Base-by-base conservation (phyloP, 1,140 invertebrate species). In the Rhyzopertha dominica region DNA sequence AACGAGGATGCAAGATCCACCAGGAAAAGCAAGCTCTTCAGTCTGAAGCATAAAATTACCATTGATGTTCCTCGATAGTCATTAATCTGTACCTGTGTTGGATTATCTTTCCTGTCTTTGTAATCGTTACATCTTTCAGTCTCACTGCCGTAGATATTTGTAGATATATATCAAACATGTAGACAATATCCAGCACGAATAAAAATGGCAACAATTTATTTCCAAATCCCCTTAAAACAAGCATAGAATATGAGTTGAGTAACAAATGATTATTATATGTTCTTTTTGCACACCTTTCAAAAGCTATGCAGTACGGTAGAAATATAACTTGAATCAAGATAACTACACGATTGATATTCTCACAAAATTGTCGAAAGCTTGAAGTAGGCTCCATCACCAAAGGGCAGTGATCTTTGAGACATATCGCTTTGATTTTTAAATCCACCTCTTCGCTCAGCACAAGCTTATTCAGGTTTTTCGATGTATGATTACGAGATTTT, bases 91-190 rank as follows among this genome's bases (percentile, higher is more conserved):
- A 42, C 14, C 17, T 44, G n/a, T n/a, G n/a, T n/a, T n/a, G n/a
- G n/a, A n/a, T n/a, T n/a, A n/a, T n/a, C n/a, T n/a, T n/a, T n/a
- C n/a, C n/a, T n/a, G n/a, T n/a, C n/a, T n/a, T n/a, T n/a, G n/a
- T n/a, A n/a, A n/a, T n/a, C n/a, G n/a, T n/a, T n/a, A n/a, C n/a
- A n/a, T n/a, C n/a, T n/a, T n/a, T n/a, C n/a, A n/a, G n/a, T n/a
- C n/a, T 44, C 9, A 44, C 18, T 0, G 43, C 32, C 1, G 43
- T 44, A n/a, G 48, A 45, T 30, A 40, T 16, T 28, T 50, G 43
- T 8, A 50, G 13, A 23, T 39, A 45, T 40, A 50, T 50, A 28
- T 50, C 48, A 17, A 50, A 26, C 16, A 30, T 30, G 20, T 50
- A 50, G 9, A 50, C 28, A 10, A 50, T 5, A 35, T 50, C 48